A percentile compares a stretch with the other conserved stretches of the same genome.
phyloP scores from a whole-genome alignment of 1,140 invertebrate species.

The Heliconius eleuchia region DNA sequence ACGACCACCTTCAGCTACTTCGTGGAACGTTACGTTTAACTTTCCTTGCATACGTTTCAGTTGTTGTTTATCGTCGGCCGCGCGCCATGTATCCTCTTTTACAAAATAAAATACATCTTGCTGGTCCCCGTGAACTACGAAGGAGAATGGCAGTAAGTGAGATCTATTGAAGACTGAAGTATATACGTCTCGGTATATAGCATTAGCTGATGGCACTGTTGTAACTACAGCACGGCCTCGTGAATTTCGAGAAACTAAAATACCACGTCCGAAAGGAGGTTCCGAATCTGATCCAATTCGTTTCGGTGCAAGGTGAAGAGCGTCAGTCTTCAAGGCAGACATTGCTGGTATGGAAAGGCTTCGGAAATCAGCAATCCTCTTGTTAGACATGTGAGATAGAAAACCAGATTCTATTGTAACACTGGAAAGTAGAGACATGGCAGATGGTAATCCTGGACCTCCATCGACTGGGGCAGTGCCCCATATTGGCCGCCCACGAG shows the following conservation, averaged over 20 bases:
- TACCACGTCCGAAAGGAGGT: constrained; percentile 94
- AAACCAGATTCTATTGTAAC: constrained; percentile 90
- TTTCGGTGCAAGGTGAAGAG: constrained; percentile 86
- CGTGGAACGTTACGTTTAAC: constrained; percentile 96
- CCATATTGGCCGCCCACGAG: constrained; percentile 83
- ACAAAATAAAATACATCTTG: constrained; percentile 98
- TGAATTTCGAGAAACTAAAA: constrained; percentile 90
- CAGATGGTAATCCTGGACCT: constrained; percentile 74
- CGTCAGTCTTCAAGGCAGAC: constrained; percentile 88
- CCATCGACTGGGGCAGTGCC: constrained; percentile 79
- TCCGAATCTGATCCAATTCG: constrained; percentile 89
- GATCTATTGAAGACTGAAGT: constrained; percentile 97
- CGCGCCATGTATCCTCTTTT: constrained; percentile 94
- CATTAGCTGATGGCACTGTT: constrained; percentile 92
- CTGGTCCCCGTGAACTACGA: constrained; percentile 92
- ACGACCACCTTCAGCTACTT: constrained; percentile 87
- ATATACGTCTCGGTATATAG: constrained; percentile 95
- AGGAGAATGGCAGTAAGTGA: constrained; percentile 92
- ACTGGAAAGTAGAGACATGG: constrained; percentile 80
- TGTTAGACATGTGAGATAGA: constrained; percentile 87
- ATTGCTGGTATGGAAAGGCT: constrained; percentile 87
- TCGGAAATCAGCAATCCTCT: constrained; percentile 87
- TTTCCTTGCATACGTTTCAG: constrained; percentile 93
- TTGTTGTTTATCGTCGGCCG: constrained; percentile 92
- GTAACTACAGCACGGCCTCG: constrained; percentile 92